Evolutionary conservation across 2,888 invertebrate genomes (phyloP).

Genomic region (Onthophagus sagittarius): DNA sequence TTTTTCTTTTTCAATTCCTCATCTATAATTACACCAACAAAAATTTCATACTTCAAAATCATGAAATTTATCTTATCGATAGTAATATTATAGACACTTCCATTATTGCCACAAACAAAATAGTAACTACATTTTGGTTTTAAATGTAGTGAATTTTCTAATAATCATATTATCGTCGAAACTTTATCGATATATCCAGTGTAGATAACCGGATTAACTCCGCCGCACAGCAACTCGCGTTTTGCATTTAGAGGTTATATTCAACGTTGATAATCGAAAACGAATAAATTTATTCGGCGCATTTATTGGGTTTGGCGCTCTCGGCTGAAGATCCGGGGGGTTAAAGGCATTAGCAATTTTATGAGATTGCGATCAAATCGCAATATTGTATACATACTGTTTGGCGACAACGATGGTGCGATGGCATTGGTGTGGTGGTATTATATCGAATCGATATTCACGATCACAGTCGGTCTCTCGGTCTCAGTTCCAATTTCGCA

Average conservation of each 20-base stretch:
- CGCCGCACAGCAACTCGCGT: neutral
- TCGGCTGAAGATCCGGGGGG: neutral
- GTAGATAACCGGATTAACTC: neutral
- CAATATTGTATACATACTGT: conserved; percentile 1
- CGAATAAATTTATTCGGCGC: neutral
- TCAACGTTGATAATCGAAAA: neutral
- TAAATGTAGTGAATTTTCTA: neutral
- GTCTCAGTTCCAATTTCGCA: neutral
- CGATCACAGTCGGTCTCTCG: neutral
- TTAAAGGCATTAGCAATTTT: conserved; percentile 2
- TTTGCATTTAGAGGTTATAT: neutral
- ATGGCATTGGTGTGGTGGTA: neutral
- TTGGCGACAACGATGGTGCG: neutral
- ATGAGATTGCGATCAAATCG: conserved; percentile 4
- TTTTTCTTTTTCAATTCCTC: too few species aligned
- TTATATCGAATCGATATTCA: neutral
- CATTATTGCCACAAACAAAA: too few species aligned
- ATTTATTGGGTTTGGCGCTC: neutral
- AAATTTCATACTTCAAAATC: too few species aligned
- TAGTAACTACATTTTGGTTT: too few species aligned
- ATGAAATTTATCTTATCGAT: too few species aligned
- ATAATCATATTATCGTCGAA: neutral
- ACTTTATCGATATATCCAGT: neutral
- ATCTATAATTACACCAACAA: too few species aligned
- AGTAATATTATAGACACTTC: too few species aligned